Evolutionary conservation across 2,797 vertebrate genomes (phyloP).

Genomic region (Melanotaenia parkinsoni): DNA sequence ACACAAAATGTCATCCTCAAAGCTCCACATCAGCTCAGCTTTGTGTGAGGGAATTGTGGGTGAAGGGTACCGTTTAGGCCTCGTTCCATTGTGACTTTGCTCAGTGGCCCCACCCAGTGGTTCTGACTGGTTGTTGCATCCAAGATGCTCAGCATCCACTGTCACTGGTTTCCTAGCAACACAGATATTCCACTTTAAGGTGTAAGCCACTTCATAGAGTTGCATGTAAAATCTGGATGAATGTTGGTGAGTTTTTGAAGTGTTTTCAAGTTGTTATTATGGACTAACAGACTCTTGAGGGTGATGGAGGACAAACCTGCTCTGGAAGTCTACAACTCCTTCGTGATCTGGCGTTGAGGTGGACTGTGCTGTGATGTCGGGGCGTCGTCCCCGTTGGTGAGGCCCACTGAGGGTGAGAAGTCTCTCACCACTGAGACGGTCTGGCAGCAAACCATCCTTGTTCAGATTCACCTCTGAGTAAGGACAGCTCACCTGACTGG

Average conservation of each 20-base stretch:
- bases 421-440: conserved; percentile 88
- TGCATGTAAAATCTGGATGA: conserved; percentile 36
- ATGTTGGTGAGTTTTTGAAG: conserved; percentile 24
- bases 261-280: not conserved
- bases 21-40: conserved; percentile 8
- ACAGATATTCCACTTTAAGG: conserved; percentile 58
- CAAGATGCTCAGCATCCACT: conserved; percentile 76
- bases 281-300: not conserved
- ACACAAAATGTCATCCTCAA: conserved; percentile 8
- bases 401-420: conserved; percentile 72
- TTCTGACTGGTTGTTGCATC: conserved; percentile 73
- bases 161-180: conserved; percentile 78
- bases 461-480: conserved; percentile 91
- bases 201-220: conserved; percentile 29
- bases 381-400: conserved; percentile 79
- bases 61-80: conserved; percentile 74
- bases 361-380: conserved; percentile 63
- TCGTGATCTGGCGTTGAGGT: conserved; percentile 54
- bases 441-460: conserved; percentile 87
- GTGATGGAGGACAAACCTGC: conserved; percentile 73
- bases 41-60: not conserved
- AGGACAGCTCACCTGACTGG: conserved; percentile 89
- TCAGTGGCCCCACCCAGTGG: conserved; percentile 72
- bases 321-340: conserved; percentile 73
- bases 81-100: conserved; percentile 76